Evolutionary conservation across 2,113 vertebrate species (phyloP).

Genomic region (human (Homo sapiens)): DNA sequence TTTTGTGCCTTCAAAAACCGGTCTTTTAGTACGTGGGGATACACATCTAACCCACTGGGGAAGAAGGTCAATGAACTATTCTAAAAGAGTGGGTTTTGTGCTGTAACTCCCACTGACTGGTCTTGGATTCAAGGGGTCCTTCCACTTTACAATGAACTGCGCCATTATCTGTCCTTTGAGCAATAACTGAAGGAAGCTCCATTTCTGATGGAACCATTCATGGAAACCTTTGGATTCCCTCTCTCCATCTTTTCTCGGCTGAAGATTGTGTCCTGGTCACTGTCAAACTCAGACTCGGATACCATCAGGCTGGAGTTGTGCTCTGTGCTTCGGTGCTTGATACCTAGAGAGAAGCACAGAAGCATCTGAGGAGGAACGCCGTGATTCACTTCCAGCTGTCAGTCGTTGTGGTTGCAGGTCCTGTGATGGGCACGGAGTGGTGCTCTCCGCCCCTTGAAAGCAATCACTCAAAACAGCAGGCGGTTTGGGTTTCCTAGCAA

Average conservation of each 20-base stretch:
- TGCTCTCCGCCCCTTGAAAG: background rate
- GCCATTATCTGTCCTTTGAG: constrained; percentile 85
- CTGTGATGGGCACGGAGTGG: accelerated
- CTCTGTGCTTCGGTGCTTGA: constrained; percentile 94
- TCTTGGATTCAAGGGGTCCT: background rate
- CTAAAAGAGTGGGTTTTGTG: constrained; percentile 1
- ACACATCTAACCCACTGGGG: background rate
- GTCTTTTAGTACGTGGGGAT: background rate
- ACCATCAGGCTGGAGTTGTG: constrained; percentile 96
- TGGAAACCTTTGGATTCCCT: constrained; percentile 80
- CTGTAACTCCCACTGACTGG: background rate
- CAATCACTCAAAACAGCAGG: background rate
- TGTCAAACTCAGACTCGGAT: constrained; percentile 94
- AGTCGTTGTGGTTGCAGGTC: background rate
- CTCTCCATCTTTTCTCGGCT: constrained; percentile 86
- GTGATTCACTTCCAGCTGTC: accelerated
- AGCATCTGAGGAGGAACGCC: accelerated
- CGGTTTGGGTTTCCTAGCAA: accelerated
- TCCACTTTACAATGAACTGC: background rate
- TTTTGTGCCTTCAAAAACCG: background rate
- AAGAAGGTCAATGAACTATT: background rate
- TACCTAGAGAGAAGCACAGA: constrained; percentile 80
- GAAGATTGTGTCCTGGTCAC: constrained; percentile 94
- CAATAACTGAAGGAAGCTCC: constrained; percentile 86
- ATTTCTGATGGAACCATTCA: constrained; percentile 83